Percentiles rank a stretch among this genome's conserved stretches.
phyloP scores from a whole-genome alignment of 1,140 invertebrate species.

The Bombus polaris region DNA sequence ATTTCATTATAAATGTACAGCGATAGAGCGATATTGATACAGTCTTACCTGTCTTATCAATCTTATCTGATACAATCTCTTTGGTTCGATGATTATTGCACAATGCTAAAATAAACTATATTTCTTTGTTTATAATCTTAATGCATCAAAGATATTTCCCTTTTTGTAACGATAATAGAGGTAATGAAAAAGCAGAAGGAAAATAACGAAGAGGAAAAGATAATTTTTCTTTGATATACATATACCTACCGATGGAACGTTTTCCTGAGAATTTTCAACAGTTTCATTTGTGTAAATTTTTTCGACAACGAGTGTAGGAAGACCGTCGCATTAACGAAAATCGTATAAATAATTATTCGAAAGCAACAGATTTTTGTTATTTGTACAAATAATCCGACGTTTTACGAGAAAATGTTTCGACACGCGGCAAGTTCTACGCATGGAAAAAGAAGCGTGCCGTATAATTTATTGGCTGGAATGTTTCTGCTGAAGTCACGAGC shows the following conservation, averaged over 20 bases:
- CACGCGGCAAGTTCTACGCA: not conserved
- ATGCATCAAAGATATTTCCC: not conserved
- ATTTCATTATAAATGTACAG: not conserved
- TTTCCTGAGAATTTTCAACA: no score
- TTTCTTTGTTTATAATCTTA: not conserved
- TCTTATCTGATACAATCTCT: not conserved
- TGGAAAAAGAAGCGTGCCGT: no score
- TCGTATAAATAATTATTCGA: not conserved
- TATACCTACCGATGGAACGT: no score
- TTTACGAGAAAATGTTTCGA: not conserved
- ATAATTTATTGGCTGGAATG: not conserved
- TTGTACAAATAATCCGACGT: not conserved
- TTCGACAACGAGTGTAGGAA: not conserved
- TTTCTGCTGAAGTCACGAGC: not conserved
- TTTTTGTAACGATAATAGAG: no score
- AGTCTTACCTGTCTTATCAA: no score
- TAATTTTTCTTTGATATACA: not conserved
- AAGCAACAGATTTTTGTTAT: not conserved
- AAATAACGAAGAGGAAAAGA: not conserved
- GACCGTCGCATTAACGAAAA: not conserved
- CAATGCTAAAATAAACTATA: not conserved
- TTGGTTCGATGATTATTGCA: not conserved
- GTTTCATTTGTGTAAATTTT: not conserved
- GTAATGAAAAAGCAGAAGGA: not conserved
- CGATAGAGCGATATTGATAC: not conserved